phyloP scores from a whole-genome alignment of 2,888 invertebrate genomes.

The Dasysyrphus tricinctus region DNA sequence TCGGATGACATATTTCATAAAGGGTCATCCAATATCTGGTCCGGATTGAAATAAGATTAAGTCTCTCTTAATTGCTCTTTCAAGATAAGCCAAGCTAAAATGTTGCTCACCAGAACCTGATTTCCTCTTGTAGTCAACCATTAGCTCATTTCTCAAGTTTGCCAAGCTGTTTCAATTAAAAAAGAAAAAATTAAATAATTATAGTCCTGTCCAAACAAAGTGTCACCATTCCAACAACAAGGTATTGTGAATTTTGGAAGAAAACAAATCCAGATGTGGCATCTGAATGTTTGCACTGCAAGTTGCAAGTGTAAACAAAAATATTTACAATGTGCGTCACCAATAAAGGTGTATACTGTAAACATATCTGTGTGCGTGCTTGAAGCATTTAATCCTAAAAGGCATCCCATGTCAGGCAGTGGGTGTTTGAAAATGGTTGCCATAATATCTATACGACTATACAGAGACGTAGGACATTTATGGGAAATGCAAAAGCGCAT shows the following conservation, averaged over 20 bases:
- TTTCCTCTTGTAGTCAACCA: too few species aligned
- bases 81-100: too few species aligned
- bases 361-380: background rate
- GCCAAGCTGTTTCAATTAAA: too few species aligned
- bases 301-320: conserved; percentile 61
- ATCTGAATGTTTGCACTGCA: conserved; percentile 61
- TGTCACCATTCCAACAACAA: conserved; percentile 31
- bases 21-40: too few species aligned
- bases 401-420: conserved; percentile 19
- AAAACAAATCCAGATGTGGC: conserved; percentile 64
- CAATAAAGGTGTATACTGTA: conserved; percentile 46
- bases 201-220: conserved; percentile 45
- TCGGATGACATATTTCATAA: too few species aligned
- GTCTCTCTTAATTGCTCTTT: too few species aligned
- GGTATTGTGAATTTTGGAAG: conserved; percentile 38
- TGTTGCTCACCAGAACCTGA: too few species aligned
- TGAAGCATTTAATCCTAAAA: conserved; percentile 52
- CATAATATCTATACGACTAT: background rate
- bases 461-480: background rate
- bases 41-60: too few species aligned
- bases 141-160: too few species aligned
- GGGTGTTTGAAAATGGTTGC: conserved; percentile 25
- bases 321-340: conserved; percentile 56
- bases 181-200: background rate
- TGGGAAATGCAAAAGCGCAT: conserved; percentile 36